Conservation (phyloP, 2,797 vertebrate species). For the Margarornis squamiger region DNA sequence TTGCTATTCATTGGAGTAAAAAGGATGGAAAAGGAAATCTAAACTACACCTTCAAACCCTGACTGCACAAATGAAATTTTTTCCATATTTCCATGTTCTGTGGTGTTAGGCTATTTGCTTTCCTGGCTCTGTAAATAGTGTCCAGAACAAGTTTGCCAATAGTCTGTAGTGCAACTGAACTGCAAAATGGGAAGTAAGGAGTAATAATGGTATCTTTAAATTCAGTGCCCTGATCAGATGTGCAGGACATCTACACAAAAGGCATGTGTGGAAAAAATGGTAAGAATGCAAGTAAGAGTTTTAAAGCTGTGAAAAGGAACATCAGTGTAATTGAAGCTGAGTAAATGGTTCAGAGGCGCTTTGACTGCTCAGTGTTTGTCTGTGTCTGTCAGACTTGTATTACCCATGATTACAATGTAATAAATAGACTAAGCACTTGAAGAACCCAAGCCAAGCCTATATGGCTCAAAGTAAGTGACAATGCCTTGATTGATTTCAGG, state of each 20-base stretch:
- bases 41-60: neutral
- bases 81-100: neutral
- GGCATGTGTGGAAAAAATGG: neutral
- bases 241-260: neutral
- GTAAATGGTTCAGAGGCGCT: neutral
- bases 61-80: neutral
- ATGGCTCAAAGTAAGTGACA: neutral
- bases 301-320: neutral
- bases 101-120: neutral
- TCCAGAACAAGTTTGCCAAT: neutral
- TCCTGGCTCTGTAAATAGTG: neutral
- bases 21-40: neutral
- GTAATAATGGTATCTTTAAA: neutral
- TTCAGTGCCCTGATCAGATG: neutral
- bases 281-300: neutral
- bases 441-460: neutral
- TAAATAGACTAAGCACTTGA: neutral
- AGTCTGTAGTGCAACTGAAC: neutral
- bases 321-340: accelerated
- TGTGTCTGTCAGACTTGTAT: neutral
- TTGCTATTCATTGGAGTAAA: neutral
- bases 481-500: constrained; percentile 36
- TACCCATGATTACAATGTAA: neutral
- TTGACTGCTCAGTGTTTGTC: neutral
- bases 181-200: neutral